A percentile compares a stretch with the other conserved stretches of the same genome.
Conservation (phyloP, 1,140 invertebrate genomes). For the Idris sp. region DNA sequence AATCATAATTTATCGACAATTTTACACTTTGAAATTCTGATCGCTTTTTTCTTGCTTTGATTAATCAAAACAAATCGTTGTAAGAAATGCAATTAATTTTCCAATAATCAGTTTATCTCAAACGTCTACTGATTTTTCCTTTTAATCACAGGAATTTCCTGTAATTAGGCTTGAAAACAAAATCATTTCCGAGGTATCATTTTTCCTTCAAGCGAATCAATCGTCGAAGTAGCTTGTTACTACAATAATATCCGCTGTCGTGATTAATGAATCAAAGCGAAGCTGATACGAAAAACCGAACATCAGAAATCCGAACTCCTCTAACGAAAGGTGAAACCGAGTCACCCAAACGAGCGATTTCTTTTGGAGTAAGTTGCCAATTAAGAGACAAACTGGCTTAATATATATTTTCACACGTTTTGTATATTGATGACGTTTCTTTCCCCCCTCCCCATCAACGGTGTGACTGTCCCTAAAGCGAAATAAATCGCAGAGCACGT, state of each 20-base stretch:
- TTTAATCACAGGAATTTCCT: no score
- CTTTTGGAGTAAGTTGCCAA: conserved; percentile 53
- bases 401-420: conserved; percentile 55
- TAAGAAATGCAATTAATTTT: no score
- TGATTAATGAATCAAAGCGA: conserved; percentile 47
- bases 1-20: no score
- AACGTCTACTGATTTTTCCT: no score
- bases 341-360: conserved; percentile 41
- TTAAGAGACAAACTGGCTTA: conserved; percentile 50
- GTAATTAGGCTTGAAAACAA: no score
- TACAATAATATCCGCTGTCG: conserved; percentile 46
- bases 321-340: conserved; percentile 40
- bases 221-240: conserved; percentile 32
- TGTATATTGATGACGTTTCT: conserved; percentile 43
- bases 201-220: conserved; percentile 1
- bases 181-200: neutral
- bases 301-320: conserved; percentile 51
- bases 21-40: no score
- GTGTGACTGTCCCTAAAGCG: conserved; percentile 4
- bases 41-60: no score
- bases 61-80: no score
- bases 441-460: conserved; percentile 10
- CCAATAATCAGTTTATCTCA: no score
- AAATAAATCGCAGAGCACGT: conserved; percentile 51
- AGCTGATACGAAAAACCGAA: conserved; percentile 30